Percentiles rank a stretch among this genome's conserved stretches.
These are phyloP conservation scores for Eospalax fontanierii DNA, from an alignment of 2,797 vertebrate genomes.

Conservation along the genomic window DNA sequence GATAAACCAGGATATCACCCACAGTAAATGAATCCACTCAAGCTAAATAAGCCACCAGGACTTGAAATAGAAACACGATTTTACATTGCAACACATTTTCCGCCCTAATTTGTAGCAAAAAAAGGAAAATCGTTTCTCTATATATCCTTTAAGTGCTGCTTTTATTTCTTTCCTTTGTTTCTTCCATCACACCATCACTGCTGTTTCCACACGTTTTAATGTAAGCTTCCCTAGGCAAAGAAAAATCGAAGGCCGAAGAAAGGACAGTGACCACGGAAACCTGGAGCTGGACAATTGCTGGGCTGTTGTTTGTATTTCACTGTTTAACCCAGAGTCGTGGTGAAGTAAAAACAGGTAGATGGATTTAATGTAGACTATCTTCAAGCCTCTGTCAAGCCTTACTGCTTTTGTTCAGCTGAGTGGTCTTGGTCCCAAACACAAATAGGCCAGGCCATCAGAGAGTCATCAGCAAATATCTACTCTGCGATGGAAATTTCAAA, in stretches of 20 bases:
- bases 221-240: not conserved
- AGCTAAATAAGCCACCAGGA: conserved; percentile 64
- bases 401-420: not conserved
- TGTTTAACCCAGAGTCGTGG: not conserved
- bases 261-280: not conserved
- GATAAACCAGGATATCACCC: conserved; percentile 75
- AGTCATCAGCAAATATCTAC: not conserved
- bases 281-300: not conserved
- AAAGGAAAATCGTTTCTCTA: conserved; percentile 24
- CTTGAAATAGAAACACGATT: conserved; percentile 74
- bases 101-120: not conserved
- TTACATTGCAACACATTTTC: conserved; percentile 53
- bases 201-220: not conserved
- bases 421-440: not conserved
- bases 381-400: not conserved
- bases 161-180: conserved; percentile 55
- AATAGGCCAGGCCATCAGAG: not conserved
- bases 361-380: not conserved
- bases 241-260: not conserved
- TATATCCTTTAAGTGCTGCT: not conserved
- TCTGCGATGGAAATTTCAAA: not conserved
- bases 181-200: not conserved
- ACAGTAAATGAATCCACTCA: conserved; percentile 69
- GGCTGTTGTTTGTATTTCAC: not conserved
- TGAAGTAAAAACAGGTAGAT: not conserved